Evolutionary conservation across 1,140 invertebrate species (phyloP).

Genomic region (Cheumatopsyche charites): DNA sequence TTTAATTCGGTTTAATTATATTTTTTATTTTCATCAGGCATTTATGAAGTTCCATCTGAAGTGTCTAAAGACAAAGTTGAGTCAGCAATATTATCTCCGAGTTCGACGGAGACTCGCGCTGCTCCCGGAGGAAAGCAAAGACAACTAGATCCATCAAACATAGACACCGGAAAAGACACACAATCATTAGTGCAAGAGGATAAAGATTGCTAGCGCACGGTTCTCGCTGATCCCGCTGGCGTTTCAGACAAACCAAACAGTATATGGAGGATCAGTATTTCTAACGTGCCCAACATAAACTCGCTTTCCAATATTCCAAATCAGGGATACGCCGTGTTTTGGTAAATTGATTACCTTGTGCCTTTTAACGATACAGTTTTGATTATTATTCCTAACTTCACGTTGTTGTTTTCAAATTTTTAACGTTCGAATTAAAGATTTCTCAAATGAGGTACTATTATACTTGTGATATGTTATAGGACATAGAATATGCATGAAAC

Average conservation of each 20-base stretch:
- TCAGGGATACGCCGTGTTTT: constrained; percentile 47
- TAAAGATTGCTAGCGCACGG: constrained; percentile 56
- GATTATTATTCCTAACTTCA: neutral
- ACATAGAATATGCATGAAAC: neutral
- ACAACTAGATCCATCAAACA: constrained; percentile 78
- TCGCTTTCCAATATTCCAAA: constrained; percentile 38
- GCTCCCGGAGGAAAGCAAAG: constrained; percentile 51
- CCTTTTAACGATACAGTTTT: constrained; percentile 26
- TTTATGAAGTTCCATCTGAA: constrained; percentile 81
- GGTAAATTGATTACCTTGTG: constrained; percentile 39
- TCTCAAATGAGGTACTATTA: neutral
- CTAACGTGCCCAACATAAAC: constrained; percentile 45
- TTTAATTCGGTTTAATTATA: constrained; percentile 25
- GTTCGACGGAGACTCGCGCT: constrained; percentile 63
- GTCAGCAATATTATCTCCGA: constrained; percentile 78
- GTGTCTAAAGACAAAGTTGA: constrained; percentile 69
- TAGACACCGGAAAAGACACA: constrained; percentile 91
- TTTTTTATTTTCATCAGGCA: constrained; percentile 64
- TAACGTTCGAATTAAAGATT: too few species aligned
- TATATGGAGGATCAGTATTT: constrained; percentile 46
- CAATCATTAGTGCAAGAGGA: constrained; percentile 89
- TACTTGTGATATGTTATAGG: constrained; percentile 4
- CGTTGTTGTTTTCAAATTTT: too few species aligned
- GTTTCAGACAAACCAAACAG: constrained; percentile 13
- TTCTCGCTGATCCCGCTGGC: constrained; percentile 33